Evolutionary conservation across 2,797 vertebrate genomes (phyloP), one percentile per base, ranked within the genome.

Genomic region (Knipowitschia caucasica): DNA sequence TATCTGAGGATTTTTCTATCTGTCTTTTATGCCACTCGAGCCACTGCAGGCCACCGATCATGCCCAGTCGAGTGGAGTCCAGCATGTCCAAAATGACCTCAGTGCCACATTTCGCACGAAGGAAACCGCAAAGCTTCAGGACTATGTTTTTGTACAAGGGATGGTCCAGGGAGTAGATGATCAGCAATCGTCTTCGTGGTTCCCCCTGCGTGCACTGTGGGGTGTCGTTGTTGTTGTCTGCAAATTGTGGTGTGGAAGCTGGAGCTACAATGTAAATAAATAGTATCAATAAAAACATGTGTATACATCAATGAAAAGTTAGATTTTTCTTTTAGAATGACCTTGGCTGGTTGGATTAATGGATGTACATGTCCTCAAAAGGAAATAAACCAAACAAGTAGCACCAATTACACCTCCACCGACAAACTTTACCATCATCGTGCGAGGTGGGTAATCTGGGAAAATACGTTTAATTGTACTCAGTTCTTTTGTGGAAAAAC

Each of bases 81-180:
- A 95, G 75, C 50, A 92, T 87, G 54, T 98, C 95, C n/a, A 98
- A 77, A 25, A 92, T 83, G 14, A 95, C 95, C 2, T 95, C 92
- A 0, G 89, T 93, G 43, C 94, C 93, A 54, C 96, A 98, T 38
- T 86, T 90, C 0, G 85, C 84, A 40, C 82, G 79, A 38, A 99
- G 85, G 69, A 98, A 98, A 61, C 91, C 89, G 0, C 92, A 91
- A n/a, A 99, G 89, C 79, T 89, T 95, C 9, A 98, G 84, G 56
- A 99, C 84, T 29, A 95, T 82, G 0, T 93, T 89, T 71, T 89
- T 91, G 2, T 98, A 98, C 35, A 94, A 76, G 8, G 84, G 85
- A 55, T 97, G 94, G 67, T 99, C 96, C 0, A 92, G 89, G 0
- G 96, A 99, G 80, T 98, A 96, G 63, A 99, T 84, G 3, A 99